Evolutionary conservation across 2,888 invertebrate genomes (phyloP).

Genomic region (Argyresthia goedartella): DNA sequence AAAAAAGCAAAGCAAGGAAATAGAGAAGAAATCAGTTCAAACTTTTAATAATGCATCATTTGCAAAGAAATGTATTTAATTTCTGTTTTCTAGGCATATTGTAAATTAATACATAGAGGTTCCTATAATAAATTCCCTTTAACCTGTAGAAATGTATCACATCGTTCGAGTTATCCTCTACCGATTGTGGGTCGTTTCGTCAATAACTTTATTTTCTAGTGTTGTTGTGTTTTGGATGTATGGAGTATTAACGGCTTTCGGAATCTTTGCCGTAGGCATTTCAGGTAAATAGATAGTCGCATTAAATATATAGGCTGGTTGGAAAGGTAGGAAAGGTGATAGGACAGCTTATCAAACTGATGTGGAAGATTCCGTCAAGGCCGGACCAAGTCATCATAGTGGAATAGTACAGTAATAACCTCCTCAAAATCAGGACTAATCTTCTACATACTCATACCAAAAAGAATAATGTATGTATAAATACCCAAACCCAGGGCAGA

Average conservation of each 20-base stretch:
- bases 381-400: neutral
- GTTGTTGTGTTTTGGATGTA: conserved; percentile 87
- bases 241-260: conserved; percentile 80
- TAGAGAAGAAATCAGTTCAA: too few relatives aligned
- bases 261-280: conserved; percentile 77
- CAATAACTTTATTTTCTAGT: conserved; percentile 79
- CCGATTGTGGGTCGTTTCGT: conserved; percentile 84
- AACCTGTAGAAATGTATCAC: conserved; percentile 44
- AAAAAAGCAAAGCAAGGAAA: too few relatives aligned
- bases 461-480: too few relatives aligned
- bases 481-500: too few relatives aligned
- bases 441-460: neutral
- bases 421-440: neutral
- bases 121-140: too few relatives aligned
- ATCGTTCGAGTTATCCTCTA: conserved; percentile 68
- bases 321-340: neutral
- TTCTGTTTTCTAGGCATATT: too few relatives aligned
- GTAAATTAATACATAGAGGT: too few relatives aligned
- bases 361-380: neutral
- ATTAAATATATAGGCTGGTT: neutral
- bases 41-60: too few relatives aligned
- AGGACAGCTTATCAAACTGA: neutral
- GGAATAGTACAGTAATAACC: neutral
- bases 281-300: conserved; percentile 68
- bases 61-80: too few relatives aligned